Base-by-base conservation (phyloP, 2,797 vertebrate genomes). In the Pantherophis alleghaniensis region DNA sequence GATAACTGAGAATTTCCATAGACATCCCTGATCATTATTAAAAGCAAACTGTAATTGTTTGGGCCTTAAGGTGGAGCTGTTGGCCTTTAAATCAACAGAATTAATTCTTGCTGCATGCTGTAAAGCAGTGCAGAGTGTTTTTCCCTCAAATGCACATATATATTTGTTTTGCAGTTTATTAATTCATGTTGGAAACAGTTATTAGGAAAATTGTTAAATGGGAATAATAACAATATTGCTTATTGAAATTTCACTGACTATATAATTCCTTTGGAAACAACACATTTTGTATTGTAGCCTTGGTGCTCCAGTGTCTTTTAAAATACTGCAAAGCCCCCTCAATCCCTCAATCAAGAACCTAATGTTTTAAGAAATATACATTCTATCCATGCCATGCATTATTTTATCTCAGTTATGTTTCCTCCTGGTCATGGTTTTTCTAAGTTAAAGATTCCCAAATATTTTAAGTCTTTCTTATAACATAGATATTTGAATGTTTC, bases 61-160 rank as follows among this genome's bases (percentile, higher is more conserved):
- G 51, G 7, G n/a, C 24, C 1, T 26, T 89, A 92, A 96, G 97
- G 91, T 96, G 97, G 97, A 94, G 93, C 95, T 96, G 92, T 96
- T 96, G 47, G 37, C 91, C 90, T 96, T 94, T 37, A 87, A 87
- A 95, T 94, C 90, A 10, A 18, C 42, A 69, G 42, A 7, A 3
- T 91, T 26, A 22, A 92, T 89, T 42, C 42, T 32, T 20, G 7
- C 7, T 87, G 26, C 7, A 55, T 42, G 0, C 51, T 37, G 83
- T 22, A 22, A 24, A 16, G 12, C 51, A 0, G 0, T 1, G 0
- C 1, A 88, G 22, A 88, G 22, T 2, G 66, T 37, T n/a, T 90
- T 13, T 56, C 56, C 60, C 87, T 1, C 0, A 94, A 28, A 66
- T 89, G 74, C 4, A 51, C 53, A 24, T 42, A 87, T 69, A 79